Conservation (phyloP, 92 coral and sea anemone genomes). For the Galaxea fascicularis region DNA sequence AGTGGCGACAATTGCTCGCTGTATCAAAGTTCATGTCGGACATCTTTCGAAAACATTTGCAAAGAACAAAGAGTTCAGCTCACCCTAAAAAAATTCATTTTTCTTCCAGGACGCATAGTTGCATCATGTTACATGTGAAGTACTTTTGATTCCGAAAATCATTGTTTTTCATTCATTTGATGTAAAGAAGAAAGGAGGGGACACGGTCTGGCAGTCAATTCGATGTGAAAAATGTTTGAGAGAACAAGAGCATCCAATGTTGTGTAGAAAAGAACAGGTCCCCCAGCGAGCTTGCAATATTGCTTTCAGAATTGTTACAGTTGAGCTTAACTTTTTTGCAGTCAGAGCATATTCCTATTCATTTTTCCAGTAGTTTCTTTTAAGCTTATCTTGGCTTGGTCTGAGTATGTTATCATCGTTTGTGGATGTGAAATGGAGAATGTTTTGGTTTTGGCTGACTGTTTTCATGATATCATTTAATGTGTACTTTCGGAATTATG, state of each 20-base stretch:
- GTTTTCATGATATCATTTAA: constrained; percentile 29
- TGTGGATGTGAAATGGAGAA: constrained; percentile 17
- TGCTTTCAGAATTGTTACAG: constrained; percentile 8
- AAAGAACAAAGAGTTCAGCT: neutral
- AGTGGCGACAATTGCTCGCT: neutral
- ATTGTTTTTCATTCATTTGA: neutral
- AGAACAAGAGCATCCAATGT: neutral
- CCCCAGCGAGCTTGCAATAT: neutral
- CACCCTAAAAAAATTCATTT: neutral
- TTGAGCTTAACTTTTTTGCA: neutral
- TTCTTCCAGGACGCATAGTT: neutral
- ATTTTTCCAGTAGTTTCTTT: neutral
- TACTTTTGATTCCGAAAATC: neutral
- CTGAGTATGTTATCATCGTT: neutral
- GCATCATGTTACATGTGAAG: neutral
- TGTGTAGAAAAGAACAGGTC: neutral
- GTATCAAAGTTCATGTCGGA: constrained; percentile 5
- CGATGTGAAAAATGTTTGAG: constrained; percentile 3
- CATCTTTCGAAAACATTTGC: neutral
- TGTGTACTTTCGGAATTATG: constrained; percentile 1
- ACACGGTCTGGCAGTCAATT: neutral
- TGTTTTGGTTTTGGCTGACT: constrained; percentile 28
- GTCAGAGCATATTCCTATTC: neutral
- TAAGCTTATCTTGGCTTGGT: constrained; percentile 25
- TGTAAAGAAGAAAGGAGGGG: neutral